phyloP scores from a whole-genome alignment of 2,888 invertebrate species.

The Frankliniella fusca region DNA sequence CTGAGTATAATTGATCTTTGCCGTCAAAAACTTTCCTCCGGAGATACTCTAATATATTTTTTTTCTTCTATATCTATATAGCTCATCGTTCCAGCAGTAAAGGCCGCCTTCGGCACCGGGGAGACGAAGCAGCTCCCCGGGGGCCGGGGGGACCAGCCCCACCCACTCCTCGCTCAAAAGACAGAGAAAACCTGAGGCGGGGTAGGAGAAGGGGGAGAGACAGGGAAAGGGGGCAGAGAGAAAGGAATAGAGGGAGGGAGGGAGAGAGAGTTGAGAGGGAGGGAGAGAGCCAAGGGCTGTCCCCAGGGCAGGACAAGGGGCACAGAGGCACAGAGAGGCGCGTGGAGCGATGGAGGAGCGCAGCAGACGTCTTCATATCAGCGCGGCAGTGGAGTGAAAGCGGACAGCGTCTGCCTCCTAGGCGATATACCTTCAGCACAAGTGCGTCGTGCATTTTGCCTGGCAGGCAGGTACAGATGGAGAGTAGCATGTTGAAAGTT shows the following conservation, averaged over 20 bases:
- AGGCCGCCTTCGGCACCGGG: not conserved
- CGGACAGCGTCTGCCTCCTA: no score
- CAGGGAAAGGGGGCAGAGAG: not conserved
- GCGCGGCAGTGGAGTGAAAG: no score
- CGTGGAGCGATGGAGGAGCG: no score
- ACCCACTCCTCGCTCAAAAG: no score
- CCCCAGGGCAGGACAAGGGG: not conserved
- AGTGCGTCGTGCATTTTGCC: no score
- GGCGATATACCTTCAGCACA: no score
- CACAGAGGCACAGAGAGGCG: no score
- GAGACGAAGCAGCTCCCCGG: not conserved
- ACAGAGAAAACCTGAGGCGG: no score
- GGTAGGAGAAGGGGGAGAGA: no score
- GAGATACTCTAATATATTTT: not conserved
- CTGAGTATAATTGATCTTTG: slow-evolving; percentile 1
- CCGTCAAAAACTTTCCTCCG: not conserved
- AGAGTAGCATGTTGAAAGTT: no score
- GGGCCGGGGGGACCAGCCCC: not conserved
- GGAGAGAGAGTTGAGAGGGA: not conserved
- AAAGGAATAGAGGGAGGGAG: not conserved
- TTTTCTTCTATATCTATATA: not conserved
- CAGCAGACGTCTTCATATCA: not conserved
- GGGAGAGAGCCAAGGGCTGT: not conserved
- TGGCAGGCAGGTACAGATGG: no score
- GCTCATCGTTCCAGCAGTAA: not conserved